Percentiles rank a stretch among this genome's conserved stretches.
phyloP scores from a whole-genome alignment of 2,888 invertebrate genomes.

The Onchidella celtica region DNA sequence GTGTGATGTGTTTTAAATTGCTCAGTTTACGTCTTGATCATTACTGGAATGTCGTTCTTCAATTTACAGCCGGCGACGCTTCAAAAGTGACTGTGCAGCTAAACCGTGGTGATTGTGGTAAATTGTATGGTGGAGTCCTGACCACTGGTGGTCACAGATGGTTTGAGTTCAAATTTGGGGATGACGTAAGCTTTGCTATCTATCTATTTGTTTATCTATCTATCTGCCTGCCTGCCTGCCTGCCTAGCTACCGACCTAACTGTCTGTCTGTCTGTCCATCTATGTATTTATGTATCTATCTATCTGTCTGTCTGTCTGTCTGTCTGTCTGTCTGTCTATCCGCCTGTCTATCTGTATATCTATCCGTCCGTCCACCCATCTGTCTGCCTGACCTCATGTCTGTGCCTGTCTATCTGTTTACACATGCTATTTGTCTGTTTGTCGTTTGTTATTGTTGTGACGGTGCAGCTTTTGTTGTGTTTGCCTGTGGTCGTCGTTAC shows the following conservation, averaged over 20 bases:
- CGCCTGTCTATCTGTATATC: not conserved
- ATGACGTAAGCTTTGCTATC: not conserved
- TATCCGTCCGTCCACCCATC: not conserved
- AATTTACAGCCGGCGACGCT: not conserved
- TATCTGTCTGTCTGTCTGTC: slow-evolving; percentile 16
- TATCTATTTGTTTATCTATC: no score
- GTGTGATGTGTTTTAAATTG: no score
- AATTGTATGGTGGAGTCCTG: not conserved
- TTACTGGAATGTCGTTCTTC: no score
- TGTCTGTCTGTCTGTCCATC: not conserved
- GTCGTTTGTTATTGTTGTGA: no score
- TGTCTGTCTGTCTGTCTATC: not conserved
- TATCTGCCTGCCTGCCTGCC: no score
- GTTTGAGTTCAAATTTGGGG: not conserved
- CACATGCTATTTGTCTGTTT: not conserved
- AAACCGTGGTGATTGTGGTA: not conserved
- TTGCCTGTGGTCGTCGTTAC: no score
- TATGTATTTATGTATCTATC: not conserved
- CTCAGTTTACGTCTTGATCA: no score
- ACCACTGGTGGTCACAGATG: not conserved
- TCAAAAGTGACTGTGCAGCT: not conserved
- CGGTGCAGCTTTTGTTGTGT: no score
- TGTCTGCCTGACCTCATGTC: not conserved
- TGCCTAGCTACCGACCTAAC: no score
- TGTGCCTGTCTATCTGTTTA: no score